Conservation (phyloP, 30 jellyfish, hydroid and myxozoan species). For the Hydra vulgaris region DNA sequence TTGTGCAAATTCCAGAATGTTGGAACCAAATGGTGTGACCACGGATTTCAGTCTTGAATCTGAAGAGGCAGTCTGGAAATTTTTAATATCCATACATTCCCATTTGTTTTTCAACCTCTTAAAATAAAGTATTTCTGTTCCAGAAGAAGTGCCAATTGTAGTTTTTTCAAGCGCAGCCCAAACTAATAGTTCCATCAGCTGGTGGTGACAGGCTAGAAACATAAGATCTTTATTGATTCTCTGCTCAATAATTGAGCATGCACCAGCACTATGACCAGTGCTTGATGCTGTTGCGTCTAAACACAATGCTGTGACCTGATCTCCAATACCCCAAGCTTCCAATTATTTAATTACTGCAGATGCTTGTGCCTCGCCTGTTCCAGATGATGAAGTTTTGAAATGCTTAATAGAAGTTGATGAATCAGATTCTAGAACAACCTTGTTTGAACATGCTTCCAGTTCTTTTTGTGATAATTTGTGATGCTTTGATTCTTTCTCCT, state of each 20-base stretch:
- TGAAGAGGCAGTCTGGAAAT: background rate
- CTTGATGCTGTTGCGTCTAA: background rate
- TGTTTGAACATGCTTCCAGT: background rate
- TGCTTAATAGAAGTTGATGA: background rate
- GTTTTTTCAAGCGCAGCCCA: background rate
- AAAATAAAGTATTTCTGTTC: background rate
- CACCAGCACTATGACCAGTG: background rate
- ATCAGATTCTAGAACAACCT: background rate
- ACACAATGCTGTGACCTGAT: background rate
- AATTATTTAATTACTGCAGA: background rate
- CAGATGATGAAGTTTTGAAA: background rate
- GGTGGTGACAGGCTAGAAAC: background rate
- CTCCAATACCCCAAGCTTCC: background rate
- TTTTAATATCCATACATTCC: too few relatives aligned
- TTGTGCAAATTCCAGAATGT: background rate
- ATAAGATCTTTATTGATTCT: background rate
- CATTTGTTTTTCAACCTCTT: background rate
- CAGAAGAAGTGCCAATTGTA: background rate
- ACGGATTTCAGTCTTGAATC: background rate
- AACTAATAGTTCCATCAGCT: background rate
- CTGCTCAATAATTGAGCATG: background rate
- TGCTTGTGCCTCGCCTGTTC: background rate
- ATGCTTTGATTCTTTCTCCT: too few relatives aligned
- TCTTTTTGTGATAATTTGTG: background rate
- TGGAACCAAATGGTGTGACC: background rate